Conservation (phyloP, 2,797 vertebrate species). For the Sus cebifrons region DNA sequence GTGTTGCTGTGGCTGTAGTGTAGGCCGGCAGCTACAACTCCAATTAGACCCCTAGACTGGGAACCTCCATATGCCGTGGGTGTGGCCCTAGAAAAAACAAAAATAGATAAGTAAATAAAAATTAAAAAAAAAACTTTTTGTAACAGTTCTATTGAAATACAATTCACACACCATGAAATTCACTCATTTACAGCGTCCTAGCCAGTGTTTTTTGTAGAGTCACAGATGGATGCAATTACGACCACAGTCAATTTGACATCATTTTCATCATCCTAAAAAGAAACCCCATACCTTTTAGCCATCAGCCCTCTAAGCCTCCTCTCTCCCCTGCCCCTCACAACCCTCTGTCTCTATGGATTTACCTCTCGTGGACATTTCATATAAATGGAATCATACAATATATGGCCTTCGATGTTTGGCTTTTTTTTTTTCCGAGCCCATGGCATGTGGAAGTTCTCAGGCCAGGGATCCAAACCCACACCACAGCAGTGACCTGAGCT, state of each 20-base stretch:
- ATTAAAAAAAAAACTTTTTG: neutral
- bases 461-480: too few relatives aligned
- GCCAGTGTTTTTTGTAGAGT: neutral
- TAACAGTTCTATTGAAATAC: neutral
- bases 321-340: neutral
- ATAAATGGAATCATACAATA: fast-evolving
- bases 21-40: too few relatives aligned
- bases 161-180: neutral
- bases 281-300: neutral
- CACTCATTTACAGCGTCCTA: neutral
- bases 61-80: too few relatives aligned
- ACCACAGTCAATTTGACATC: neutral
- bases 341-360: neutral
- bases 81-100: too few relatives aligned
- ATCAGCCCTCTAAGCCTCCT: neutral
- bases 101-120: too few relatives aligned
- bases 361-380: neutral
- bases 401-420: neutral
- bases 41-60: too few relatives aligned
- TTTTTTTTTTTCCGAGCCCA: neutral
- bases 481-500: too few relatives aligned
- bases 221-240: neutral
- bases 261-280: neutral
- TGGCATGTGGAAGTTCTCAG: too few relatives aligned
- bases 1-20: too few relatives aligned